These are phyloP conservation scores for Platycnemis pennipes DNA, from an alignment of 2,888 invertebrate species.

Conservation along the genomic window DNA sequence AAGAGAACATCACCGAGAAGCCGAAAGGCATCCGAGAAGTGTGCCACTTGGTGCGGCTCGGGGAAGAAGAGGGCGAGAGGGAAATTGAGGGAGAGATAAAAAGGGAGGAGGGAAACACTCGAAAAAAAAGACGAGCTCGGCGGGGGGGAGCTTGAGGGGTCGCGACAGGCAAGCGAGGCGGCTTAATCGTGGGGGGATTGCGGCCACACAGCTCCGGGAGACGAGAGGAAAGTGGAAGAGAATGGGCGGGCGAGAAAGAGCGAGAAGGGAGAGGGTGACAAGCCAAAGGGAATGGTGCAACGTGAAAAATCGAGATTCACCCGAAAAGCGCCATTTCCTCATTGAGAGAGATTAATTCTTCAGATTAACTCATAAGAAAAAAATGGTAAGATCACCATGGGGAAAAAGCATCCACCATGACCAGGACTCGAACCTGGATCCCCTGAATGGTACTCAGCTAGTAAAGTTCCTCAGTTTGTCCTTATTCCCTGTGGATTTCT, in stretches of 20 bases:
- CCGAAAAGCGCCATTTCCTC: too few species aligned
- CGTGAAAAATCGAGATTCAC: not conserved
- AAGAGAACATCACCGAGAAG: not conserved
- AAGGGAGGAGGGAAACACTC: conserved; percentile 7
- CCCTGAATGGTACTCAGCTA: too few species aligned
- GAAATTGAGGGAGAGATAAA: not conserved
- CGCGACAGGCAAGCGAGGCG: not conserved
- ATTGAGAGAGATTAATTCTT: too few species aligned
- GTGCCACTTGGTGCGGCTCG: not conserved
- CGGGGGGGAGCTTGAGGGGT: not conserved
- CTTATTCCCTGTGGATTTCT: too few species aligned
- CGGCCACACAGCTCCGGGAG: not conserved
- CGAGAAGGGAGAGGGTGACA: not conserved
- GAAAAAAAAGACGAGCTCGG: not conserved
- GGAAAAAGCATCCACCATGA: too few species aligned
- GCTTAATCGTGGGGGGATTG: conserved; percentile 12
- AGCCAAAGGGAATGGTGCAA: not conserved
- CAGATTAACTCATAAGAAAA: too few species aligned
- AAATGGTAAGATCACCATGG: too few species aligned
- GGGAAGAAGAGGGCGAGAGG: not conserved
- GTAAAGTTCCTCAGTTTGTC: too few species aligned
- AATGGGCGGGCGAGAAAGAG: too few species aligned
- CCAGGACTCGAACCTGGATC: too few species aligned
- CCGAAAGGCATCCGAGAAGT: not conserved
- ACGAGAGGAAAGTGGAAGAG: not conserved